Percentiles rank a stretch among this genome's conserved stretches.
Evolutionary conservation across 37 sponge, comb jelly and placozoan species (phyloP).

Genomic region (Dysidea cf. avara): DNA sequence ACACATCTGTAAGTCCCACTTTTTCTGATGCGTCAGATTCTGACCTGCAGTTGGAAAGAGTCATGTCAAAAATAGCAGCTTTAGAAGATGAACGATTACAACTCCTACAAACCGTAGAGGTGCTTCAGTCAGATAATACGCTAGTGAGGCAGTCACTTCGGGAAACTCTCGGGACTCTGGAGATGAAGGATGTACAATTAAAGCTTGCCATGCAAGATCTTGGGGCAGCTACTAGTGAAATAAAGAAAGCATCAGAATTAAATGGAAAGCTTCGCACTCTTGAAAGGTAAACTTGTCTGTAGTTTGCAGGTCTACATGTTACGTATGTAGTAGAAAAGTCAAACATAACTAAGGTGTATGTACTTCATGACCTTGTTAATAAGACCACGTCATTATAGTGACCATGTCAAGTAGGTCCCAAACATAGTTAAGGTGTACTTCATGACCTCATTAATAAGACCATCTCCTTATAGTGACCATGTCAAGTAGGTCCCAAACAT

Average conservation of each 20-base stretch:
- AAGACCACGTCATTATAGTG: no score
- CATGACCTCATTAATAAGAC: no score
- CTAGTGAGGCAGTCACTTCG: slow-evolving; percentile 31
- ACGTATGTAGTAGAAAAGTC: neutral
- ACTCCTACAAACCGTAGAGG: slow-evolving; percentile 37
- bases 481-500: no score
- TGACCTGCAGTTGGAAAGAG: slow-evolving; percentile 36
- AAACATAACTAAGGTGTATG: neutral
- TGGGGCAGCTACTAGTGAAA: slow-evolving; percentile 53
- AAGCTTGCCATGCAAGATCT: slow-evolving; percentile 64
- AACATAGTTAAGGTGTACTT: no score
- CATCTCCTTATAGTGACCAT: no score
- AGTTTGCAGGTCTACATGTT: neutral
- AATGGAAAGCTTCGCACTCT: slow-evolving; percentile 25
- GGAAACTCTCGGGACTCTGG: slow-evolving; percentile 43
- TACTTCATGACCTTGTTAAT: no score
- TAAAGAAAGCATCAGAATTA: slow-evolving; percentile 47
- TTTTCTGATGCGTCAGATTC: no score
- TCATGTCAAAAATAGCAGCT: slow-evolving; percentile 50
- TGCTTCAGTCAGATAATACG: slow-evolving; percentile 21
- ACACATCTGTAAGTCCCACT: no score
- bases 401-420: no score
- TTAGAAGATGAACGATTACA: slow-evolving; percentile 44
- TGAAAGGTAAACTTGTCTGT: slow-evolving; percentile 49
- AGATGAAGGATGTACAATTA: slow-evolving; percentile 59